Percentiles rank a stretch among this genome's conserved stretches.
These are phyloP conservation scores for Acrocephalus scirpaceus DNA, from an alignment of 2,797 vertebrate genomes.

Conservation along the genomic window DNA sequence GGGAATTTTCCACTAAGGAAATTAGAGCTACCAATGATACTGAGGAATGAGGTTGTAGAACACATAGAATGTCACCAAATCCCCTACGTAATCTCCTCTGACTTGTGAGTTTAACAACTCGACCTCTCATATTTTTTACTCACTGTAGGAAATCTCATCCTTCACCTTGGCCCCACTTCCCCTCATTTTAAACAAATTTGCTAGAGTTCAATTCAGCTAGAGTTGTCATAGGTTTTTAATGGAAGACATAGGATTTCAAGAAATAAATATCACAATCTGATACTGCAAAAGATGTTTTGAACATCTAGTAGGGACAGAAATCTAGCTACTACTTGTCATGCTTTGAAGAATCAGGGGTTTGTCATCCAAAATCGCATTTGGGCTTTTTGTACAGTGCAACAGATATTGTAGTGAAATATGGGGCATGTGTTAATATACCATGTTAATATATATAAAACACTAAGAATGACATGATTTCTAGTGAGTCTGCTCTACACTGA, in stretches of 20 bases:
- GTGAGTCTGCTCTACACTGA: neutral
- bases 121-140: neutral
- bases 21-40: neutral
- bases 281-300: neutral
- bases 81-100: neutral
- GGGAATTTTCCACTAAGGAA: neutral
- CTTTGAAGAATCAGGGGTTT: neutral
- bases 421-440: neutral
- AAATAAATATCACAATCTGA: neutral
- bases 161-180: neutral
- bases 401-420: neutral
- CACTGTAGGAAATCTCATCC: neutral
- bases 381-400: neutral
- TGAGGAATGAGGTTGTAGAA: neutral
- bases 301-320: neutral
- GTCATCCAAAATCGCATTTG: neutral
- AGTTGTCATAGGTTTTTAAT: neutral
- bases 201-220: neutral
- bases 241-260: neutral
- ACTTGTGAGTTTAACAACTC: neutral
- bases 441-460: neutral
- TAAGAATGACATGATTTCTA: neutral
- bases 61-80: neutral
- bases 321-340: neutral
- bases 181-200: neutral